These are phyloP conservation scores for Pseudochirops corinnae DNA, from an alignment of 2,797 vertebrate species.

Conservation along the genomic window DNA sequence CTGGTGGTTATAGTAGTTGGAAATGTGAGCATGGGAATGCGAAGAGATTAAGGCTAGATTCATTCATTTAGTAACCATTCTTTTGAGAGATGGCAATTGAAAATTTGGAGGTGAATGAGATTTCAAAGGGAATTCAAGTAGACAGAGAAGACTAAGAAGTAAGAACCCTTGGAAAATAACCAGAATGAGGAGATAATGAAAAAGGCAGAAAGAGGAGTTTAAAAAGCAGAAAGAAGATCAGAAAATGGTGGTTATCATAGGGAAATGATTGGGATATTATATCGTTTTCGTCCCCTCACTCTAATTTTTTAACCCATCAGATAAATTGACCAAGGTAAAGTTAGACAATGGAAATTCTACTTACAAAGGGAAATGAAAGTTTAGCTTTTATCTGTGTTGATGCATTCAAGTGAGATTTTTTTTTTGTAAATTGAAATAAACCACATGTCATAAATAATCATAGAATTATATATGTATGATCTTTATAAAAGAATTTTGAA, in stretches of 20 bases:
- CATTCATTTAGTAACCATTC: background rate
- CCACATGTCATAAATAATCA: conserved; percentile 49
- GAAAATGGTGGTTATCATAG: background rate
- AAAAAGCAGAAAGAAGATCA: background rate
- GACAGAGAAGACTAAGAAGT: background rate
- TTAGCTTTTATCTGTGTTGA: conserved; percentile 1
- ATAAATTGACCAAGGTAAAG: background rate
- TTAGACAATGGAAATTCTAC: background rate
- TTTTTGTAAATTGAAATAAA: conserved; percentile 62
- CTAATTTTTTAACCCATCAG: background rate
- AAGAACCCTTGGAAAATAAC: background rate
- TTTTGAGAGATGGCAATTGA: background rate
- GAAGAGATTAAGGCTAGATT: background rate
- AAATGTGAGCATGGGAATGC: background rate
- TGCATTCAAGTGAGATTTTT: background rate
- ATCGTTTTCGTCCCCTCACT: background rate
- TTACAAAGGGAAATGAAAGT: conserved; percentile 28
- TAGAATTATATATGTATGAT: conserved; percentile 55
- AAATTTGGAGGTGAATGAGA: background rate
- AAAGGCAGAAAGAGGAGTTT: background rate
- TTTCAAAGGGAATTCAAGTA: background rate
- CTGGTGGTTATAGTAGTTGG: background rate
- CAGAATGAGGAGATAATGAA: background rate
- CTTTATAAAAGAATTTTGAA: conserved; percentile 70
- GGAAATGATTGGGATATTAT: background rate